Evolutionary conservation across 2,888 invertebrate genomes (phyloP).

Genomic region (Drosophila borealis): DNA sequence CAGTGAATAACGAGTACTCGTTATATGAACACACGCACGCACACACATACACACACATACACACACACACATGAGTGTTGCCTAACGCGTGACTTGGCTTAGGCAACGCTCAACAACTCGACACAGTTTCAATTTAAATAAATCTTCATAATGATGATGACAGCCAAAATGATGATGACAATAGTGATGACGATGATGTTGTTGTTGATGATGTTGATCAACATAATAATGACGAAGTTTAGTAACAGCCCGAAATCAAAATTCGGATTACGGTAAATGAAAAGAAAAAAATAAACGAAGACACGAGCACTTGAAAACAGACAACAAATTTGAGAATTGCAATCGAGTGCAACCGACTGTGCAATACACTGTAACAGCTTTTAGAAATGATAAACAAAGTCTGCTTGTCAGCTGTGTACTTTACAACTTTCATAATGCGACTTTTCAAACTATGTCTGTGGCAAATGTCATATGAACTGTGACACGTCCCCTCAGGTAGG

Average conservation of each 20-base stretch:
- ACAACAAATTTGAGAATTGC: neutral
- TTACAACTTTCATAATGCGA: neutral
- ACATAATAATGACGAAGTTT: constrained; percentile 28
- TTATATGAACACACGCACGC: constrained; percentile 8
- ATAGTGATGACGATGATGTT: constrained; percentile 13
- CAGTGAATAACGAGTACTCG: constrained; percentile 19
- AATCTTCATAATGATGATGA: constrained; percentile 56
- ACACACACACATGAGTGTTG: constrained; percentile 12
- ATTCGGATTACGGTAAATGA: constrained; percentile 18
- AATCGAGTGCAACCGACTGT: neutral
- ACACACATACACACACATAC: neutral
- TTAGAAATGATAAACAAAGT: neutral
- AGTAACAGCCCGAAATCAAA: constrained; percentile 41
- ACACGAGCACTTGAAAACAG: constrained; percentile 54
- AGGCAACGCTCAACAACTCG: constrained; percentile 43
- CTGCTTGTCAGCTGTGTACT: too few species aligned
- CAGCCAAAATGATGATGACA: neutral
- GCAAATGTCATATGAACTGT: too few species aligned
- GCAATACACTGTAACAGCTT: neutral
- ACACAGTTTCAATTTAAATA: constrained; percentile 70
- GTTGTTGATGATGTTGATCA: constrained; percentile 17
- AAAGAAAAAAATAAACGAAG: constrained; percentile 34
- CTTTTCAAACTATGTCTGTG: too few species aligned
- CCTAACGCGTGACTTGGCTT: constrained; percentile 45
- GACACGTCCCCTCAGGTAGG: too few species aligned